phyloP scores from a whole-genome alignment of 2,888 invertebrate genomes.

The Parnassius glacialis region DNA sequence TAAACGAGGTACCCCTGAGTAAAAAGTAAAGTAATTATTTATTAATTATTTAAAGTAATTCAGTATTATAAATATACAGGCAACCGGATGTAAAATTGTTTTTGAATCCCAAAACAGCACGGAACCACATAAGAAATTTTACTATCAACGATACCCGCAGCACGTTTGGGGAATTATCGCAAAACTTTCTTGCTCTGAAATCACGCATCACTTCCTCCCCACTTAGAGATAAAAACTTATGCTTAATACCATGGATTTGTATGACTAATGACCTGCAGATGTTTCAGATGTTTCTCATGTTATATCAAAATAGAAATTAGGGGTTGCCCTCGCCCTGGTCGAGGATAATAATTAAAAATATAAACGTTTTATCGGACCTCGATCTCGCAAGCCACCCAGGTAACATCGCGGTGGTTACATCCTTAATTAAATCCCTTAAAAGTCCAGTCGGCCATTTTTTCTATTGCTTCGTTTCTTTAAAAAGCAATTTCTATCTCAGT shows the following conservation, averaged over 20 bases:
- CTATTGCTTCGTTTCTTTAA: slow-evolving; percentile 21
- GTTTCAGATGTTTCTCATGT: slow-evolving; percentile 42
- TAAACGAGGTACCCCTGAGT: no score
- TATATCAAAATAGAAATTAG: slow-evolving; percentile 73
- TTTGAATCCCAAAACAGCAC: slow-evolving; percentile 10
- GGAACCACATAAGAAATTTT: not conserved
- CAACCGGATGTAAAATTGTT: slow-evolving; percentile 10
- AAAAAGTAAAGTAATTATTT: no score
- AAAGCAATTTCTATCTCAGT: slow-evolving; percentile 13
- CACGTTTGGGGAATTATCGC: slow-evolving; percentile 56
- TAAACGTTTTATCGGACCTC: slow-evolving; percentile 53
- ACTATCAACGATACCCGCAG: slow-evolving; percentile 34
- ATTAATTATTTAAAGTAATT: no score
- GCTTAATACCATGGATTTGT: slow-evolving; percentile 52
- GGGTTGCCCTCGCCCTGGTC: slow-evolving; percentile 66
- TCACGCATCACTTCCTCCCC: slow-evolving; percentile 43
- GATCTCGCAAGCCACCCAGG: slow-evolving; percentile 70
- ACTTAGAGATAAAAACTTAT: slow-evolving; percentile 42
- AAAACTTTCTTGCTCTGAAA: slow-evolving; percentile 40
- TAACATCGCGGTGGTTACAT: slow-evolving; percentile 35
- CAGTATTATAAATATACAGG: no score
- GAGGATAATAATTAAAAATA: slow-evolving; percentile 71
- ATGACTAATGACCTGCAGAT: slow-evolving; percentile 70
- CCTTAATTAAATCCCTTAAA: slow-evolving; percentile 31
- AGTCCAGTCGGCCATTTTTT: slow-evolving; percentile 13